Evolutionary conservation across 2,888 invertebrate genomes (phyloP).

Genomic region (Diplazon laetatorius): DNA sequence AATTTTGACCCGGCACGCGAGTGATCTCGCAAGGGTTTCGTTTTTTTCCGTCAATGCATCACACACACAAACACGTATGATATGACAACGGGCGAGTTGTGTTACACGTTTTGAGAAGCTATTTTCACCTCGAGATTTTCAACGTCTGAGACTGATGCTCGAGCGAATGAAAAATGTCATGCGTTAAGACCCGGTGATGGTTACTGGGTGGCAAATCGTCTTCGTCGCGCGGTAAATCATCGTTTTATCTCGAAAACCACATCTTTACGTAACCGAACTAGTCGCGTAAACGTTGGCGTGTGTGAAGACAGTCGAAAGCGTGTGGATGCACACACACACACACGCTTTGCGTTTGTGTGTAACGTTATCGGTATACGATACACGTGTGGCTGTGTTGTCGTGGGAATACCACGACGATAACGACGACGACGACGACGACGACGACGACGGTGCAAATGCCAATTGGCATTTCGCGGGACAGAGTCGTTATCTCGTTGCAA

Average conservation of each 20-base stretch:
- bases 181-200: background rate
- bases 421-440: no score
- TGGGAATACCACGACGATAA: constrained; percentile 36
- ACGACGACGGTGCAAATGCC: constrained; percentile 45
- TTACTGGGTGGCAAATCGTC: constrained; percentile 30
- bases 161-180: background rate
- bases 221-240: constrained; percentile 55
- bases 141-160: background rate
- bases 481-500: background rate
- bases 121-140: background rate
- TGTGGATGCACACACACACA: background rate
- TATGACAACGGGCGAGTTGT: background rate
- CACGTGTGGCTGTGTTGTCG: background rate
- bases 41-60: no score
- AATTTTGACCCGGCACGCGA: no score
- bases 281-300: constrained; percentile 32
- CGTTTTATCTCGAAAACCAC: constrained; percentile 59
- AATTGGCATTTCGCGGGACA: constrained; percentile 19
- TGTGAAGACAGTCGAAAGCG: constrained; percentile 33
- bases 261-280: constrained; percentile 63
- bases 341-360: no score
- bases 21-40: no score
- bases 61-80: no score
- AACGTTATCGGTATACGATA: background rate
- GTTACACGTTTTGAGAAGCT: no score